Percentiles rank a stretch among this genome's conserved stretches.
These are phyloP conservation scores for Aurelia sp. DNA, from an alignment of 30 jellyfish, hydroid and myxozoan genomes.

Conservation along the genomic window DNA sequence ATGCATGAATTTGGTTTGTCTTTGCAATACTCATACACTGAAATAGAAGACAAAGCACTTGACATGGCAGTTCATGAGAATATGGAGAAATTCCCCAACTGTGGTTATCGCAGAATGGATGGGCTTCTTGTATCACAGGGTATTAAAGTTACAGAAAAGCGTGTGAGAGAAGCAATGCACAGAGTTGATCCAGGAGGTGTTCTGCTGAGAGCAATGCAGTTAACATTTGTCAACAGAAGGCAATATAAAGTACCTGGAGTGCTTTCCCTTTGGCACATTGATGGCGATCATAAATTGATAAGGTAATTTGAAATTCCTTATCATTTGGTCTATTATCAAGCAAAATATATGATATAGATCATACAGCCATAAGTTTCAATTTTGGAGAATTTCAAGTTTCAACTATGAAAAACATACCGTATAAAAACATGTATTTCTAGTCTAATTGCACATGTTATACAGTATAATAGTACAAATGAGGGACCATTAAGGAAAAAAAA, in stretches of 20 bases:
- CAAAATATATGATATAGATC: neutral
- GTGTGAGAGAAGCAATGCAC: constrained; percentile 23
- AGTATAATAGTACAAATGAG: too few species aligned
- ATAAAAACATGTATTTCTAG: too few species aligned
- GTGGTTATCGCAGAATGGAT: constrained; percentile 1
- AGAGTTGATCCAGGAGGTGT: constrained; percentile 44
- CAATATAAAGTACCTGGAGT: constrained; percentile 2
- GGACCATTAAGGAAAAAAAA: too few species aligned
- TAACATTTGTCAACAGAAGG: constrained; percentile 8
- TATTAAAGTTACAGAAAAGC: neutral
- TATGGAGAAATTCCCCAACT: neutral
- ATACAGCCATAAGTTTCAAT: too few species aligned
- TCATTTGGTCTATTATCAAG: neutral
- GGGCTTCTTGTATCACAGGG: neutral
- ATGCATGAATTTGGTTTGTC: constrained; percentile 21
- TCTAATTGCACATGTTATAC: too few species aligned
- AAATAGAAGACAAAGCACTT: neutral
- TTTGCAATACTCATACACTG: neutral
- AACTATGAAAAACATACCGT: too few species aligned
- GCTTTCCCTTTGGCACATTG: constrained; percentile 21
- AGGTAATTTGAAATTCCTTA: neutral
- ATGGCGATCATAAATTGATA: constrained; percentile 13
- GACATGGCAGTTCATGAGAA: neutral
- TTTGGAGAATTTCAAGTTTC: too few species aligned
- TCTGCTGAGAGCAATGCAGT: constrained; percentile 30